Conservation (phyloP, 2,113 vertebrate species). For the Pangasianodon gigas region DNA sequence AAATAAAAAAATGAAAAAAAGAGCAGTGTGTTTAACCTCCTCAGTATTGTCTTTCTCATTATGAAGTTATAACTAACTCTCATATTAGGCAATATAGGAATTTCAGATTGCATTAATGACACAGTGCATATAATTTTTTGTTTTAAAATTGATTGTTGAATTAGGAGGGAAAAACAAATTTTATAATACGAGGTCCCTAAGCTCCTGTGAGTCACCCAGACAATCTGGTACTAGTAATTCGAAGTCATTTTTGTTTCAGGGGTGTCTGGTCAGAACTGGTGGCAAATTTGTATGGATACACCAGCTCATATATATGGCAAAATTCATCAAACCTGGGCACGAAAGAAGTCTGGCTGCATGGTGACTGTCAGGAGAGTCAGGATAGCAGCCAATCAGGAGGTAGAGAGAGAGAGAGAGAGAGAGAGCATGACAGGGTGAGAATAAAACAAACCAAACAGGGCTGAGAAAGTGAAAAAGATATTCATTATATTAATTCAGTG, state of each 20-base stretch:
- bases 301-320: neutral
- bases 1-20: neutral
- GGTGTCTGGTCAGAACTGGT: neutral
- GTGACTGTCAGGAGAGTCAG: neutral
- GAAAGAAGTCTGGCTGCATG: neutral
- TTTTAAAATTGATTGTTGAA: neutral
- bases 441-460: neutral
- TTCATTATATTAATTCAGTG: neutral
- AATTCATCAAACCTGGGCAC: neutral
- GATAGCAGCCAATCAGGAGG: neutral
- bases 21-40: neutral
- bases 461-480: neutral
- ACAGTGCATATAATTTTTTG: too few relatives aligned
- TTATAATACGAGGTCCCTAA: neutral
- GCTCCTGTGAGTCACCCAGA: neutral
- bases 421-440: neutral
- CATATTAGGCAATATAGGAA: neutral
- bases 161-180: neutral
- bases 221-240: neutral
- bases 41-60: neutral
- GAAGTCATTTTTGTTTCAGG: neutral
- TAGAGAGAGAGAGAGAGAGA: neutral
- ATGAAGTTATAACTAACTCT: neutral
- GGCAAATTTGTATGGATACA: neutral
- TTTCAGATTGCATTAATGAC: neutral